Base-by-base conservation (phyloP, 1,140 invertebrate genomes). In the Panagrolaimus sp. region DNA sequence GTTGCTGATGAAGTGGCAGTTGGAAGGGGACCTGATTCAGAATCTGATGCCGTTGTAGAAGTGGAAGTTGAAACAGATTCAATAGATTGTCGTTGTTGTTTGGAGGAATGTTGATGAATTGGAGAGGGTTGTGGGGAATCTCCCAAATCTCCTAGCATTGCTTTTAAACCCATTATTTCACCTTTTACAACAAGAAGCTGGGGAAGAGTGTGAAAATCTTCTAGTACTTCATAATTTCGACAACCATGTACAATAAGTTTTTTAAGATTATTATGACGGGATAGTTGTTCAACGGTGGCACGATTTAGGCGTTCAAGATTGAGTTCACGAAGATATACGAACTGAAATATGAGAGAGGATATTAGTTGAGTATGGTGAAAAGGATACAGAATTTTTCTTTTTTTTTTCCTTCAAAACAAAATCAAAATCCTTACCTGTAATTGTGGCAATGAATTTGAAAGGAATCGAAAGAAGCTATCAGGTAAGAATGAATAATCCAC, bases 161-260 rank as follows among this genome's bases (percentile, higher is more conserved):
- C 78, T 53, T 80, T 81, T n/a, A 81, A 64, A 5, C 79, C 79
- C 27, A 76, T 48, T 9, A 81, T 82, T 44, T 75, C 74, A 23
- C 73, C 73, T 46, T 76, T 72, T 20, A 81, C 78, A 9, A 81
- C 79, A 31, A 81, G 63, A 9, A 81, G 65, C 67, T 81, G 80
- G 8, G 80, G 80, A n/a, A 82, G 57, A 65, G 65, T 78, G 16
- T 68, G 69, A 67, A 82, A 81, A 61, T 82, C 80, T 68, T 81
- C 74, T 5, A 76, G 69, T 3, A 74, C 79, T 57, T 81, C 79
- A 64, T 82, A 81, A 67, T 82, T 82, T 14, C 80, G 65, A 63
- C 80, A 81, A 27, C 74, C 74, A 69, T 81, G 81, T 20, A 81
- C 81, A 63, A 82, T 82, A 13, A 81, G 45, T 68, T 82, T 81